phyloP scores from a whole-genome alignment of 2,113 vertebrate species.

The Hypanus sabinus region DNA sequence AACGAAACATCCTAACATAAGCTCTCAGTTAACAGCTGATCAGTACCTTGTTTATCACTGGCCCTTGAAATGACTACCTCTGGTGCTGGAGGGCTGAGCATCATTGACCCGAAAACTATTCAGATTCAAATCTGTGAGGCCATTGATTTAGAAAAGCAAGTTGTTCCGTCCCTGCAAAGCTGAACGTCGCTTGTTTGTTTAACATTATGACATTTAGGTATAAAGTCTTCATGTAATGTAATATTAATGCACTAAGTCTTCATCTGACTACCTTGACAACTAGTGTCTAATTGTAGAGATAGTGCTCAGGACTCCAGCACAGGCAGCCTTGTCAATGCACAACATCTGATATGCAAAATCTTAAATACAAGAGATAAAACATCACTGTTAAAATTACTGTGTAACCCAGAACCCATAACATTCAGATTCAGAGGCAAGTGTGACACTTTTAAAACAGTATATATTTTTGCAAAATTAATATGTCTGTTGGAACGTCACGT shows the following conservation, averaged over 20 bases:
- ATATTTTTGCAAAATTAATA: no score
- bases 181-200: not conserved
- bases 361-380: not conserved
- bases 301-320: not conserved
- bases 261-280: not conserved
- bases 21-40: no score
- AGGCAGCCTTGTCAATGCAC: not conserved
- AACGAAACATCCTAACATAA: no score
- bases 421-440: no score
- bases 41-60: no score
- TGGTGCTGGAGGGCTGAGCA: no score
- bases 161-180: not conserved
- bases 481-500: no score
- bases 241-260: not conserved
- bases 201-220: not conserved
- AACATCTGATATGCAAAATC: not conserved
- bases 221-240: not conserved
- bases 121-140: no score
- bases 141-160: not conserved
- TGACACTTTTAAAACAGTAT: no score
- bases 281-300: not conserved
- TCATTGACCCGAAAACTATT: no score
- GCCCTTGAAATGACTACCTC: no score
- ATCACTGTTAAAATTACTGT: not conserved
- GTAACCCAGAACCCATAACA: not conserved